These are phyloP conservation scores for Phragmatobia fuliginosa DNA, from an alignment of 2,888 invertebrate species.

Conservation along the genomic window DNA sequence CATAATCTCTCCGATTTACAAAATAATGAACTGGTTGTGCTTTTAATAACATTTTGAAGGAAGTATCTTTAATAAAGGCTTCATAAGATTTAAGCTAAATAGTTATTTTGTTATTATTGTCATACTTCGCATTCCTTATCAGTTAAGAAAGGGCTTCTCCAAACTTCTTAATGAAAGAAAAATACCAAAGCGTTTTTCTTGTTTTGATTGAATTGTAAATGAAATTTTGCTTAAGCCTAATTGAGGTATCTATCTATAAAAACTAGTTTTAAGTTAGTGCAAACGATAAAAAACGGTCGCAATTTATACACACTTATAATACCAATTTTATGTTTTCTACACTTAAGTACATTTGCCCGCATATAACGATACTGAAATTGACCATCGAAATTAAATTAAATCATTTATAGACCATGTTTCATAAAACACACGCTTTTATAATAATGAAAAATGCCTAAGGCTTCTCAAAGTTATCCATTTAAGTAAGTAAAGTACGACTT, in stretches of 20 bases:
- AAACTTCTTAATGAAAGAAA: constrained; percentile 19
- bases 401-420: background rate
- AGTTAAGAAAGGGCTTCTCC: constrained; percentile 8
- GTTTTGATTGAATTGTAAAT: background rate
- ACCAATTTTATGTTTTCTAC: background rate
- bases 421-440: background rate
- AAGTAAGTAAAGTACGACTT: no score
- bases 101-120: constrained; percentile 26
- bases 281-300: background rate
- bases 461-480: no score
- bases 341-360: background rate
- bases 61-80: constrained; percentile 36
- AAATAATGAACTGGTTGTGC: constrained; percentile 62
- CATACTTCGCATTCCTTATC: constrained; percentile 18
- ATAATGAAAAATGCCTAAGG: no score
- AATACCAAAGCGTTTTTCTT: constrained; percentile 8
- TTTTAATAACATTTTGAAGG: constrained; percentile 52
- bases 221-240: background rate
- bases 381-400: background rate
- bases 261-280: background rate
- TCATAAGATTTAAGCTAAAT: constrained; percentile 27
- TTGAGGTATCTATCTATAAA: background rate
- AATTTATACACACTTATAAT: background rate
- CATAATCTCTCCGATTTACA: constrained; percentile 71
- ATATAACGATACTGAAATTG: background rate